A percentile compares a stretch with the other conserved stretches of the same genome.
Evolutionary conservation across 1,140 invertebrate species (phyloP).

Genomic region (Eubasilissa regina): DNA sequence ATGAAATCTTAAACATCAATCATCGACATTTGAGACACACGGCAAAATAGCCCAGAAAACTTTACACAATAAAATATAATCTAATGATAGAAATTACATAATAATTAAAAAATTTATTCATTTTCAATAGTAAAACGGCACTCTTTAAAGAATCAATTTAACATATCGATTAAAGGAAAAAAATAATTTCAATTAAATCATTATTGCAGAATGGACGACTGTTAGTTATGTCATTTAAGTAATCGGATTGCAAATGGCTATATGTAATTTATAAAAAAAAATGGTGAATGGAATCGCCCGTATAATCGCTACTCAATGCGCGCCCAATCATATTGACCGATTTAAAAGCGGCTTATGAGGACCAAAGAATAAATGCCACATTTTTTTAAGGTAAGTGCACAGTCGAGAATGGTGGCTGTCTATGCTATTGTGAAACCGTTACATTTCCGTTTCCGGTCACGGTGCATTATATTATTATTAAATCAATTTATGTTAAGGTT

Average conservation of each 20-base stretch:
- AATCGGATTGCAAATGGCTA: conserved; percentile 29
- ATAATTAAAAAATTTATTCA: too few species aligned
- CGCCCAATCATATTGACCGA: conserved; percentile 18
- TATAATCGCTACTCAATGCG: conserved; percentile 23
- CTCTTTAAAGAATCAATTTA: too few species aligned
- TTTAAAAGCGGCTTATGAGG: conserved; percentile 24
- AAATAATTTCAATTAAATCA: not conserved
- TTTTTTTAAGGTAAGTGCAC: not conserved
- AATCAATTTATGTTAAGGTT: not conserved
- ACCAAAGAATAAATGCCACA: conserved; percentile 14
- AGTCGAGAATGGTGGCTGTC: not conserved
- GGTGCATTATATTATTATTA: not conserved
- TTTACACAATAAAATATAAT: too few species aligned
- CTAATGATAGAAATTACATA: too few species aligned
- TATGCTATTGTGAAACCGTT: not conserved
- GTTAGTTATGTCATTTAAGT: conserved; percentile 19
- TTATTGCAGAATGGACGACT: conserved; percentile 12
- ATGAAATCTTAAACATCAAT: too few species aligned
- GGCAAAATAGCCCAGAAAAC: too few species aligned
- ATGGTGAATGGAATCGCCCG: conserved; percentile 21
- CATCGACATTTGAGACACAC: too few species aligned
- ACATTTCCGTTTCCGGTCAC: conserved; percentile 10
- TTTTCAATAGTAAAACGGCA: too few species aligned
- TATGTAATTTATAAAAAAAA: too few species aligned
- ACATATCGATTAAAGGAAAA: not conserved